Percentiles rank a stretch among this genome's conserved stretches.
Evolutionary conservation across 1,140 invertebrate genomes (phyloP).

Genomic region (Heliconius hermathena): DNA sequence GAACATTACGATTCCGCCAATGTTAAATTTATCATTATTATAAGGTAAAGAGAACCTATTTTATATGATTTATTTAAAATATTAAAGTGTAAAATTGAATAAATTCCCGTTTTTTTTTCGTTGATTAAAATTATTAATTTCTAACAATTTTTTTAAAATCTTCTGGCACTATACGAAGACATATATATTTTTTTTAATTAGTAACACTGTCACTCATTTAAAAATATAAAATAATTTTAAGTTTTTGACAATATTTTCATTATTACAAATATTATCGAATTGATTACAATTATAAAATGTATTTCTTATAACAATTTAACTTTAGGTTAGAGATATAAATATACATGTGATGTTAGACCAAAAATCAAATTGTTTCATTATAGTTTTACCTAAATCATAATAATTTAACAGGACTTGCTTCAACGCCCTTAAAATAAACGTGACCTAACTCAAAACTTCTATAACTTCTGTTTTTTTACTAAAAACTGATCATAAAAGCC

Average conservation of each 20-base stretch:
- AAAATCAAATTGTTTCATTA: not conserved
- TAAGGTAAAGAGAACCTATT: not conserved
- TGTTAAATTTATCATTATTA: no score
- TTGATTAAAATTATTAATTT: conserved; percentile 13
- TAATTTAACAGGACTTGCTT: not conserved
- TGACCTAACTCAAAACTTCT: not conserved
- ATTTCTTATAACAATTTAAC: no score
- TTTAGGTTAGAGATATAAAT: not conserved
- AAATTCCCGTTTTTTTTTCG: conserved; percentile 6
- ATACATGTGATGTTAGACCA: not conserved
- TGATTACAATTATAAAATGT: not conserved
- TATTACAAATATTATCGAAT: not conserved
- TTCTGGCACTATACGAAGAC: conserved; percentile 10
- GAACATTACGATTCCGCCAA: not conserved
- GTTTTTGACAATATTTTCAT: no score
- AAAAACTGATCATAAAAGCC: not conserved
- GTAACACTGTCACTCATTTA: conserved; percentile 1
- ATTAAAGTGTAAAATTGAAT: not conserved
- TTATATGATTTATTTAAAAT: not conserved
- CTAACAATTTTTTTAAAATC: not conserved
- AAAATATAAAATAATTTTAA: not conserved
- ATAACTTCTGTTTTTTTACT: not conserved
- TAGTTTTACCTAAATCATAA: not conserved
- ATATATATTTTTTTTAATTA: not conserved
- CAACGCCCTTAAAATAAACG: not conserved